Evolutionary conservation across 2,888 invertebrate species (phyloP).

Genomic region (Lobophora halterata): DNA sequence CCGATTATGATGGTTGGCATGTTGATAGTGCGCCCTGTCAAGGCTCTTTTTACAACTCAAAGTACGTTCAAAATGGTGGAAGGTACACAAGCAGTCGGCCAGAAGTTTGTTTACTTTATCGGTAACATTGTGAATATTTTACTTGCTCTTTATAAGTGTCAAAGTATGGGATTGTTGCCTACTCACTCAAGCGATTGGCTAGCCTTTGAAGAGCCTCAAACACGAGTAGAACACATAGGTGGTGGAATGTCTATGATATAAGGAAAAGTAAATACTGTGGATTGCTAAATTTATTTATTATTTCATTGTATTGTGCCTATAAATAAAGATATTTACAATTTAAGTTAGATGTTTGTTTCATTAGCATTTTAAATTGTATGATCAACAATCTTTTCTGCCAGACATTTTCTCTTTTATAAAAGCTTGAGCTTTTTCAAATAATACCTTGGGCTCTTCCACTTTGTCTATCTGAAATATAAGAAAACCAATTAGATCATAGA

Average conservation of each 20-base stretch:
- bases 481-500: slow-evolving; percentile 19
- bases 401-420: slow-evolving; percentile 84
- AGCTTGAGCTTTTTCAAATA: slow-evolving; percentile 86
- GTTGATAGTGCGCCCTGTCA: slow-evolving; percentile 97
- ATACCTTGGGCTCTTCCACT: slow-evolving; percentile 89
- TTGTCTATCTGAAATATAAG: slow-evolving; percentile 84
- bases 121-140: slow-evolving; percentile 96
- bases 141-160: slow-evolving; percentile 97
- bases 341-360: slow-evolving; percentile 35
- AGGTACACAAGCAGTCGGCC: slow-evolving; percentile 92
- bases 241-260: slow-evolving; percentile 85
- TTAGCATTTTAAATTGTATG: slow-evolving; percentile 9
- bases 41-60: slow-evolving; percentile 95
- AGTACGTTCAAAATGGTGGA: slow-evolving; percentile 97
- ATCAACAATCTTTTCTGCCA: slow-evolving; percentile 35
- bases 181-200: slow-evolving; percentile 99
- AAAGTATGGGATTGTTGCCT: slow-evolving; percentile 97
- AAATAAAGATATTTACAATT: slow-evolving; percentile 66
- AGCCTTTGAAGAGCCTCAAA: slow-evolving; percentile 96
- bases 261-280: slow-evolving; percentile 40
- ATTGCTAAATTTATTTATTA: slow-evolving; percentile 37
- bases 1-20: slow-evolving; percentile 99
- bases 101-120: slow-evolving; percentile 95
- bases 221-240: slow-evolving; percentile 91
- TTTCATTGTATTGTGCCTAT: slow-evolving; percentile 51